Evolutionary conservation across 2,797 vertebrate genomes (phyloP), one percentile per base, ranked within the genome.

Genomic region (Selene dorsalis): DNA sequence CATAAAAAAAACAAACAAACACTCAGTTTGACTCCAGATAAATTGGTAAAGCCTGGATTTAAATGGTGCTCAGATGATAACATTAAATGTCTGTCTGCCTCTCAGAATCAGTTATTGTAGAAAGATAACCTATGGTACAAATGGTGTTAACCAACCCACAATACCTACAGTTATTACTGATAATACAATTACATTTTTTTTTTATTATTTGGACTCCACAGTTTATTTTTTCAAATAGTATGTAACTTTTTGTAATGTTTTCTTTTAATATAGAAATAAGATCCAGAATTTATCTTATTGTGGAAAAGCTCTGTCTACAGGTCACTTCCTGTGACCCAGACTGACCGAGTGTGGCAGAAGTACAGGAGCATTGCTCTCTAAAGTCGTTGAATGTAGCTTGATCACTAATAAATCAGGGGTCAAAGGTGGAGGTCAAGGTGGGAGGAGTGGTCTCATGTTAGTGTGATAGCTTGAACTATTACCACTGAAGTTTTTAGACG

Each of bases 1-100:
- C 68, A 55, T 45, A 17, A 8, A 71, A n/a, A 75, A 35, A 70
- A 55, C 39, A 20, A 7, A 71, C 14, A 75, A 68, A 60, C 14
- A 43, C 14, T 20, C 56, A 70, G 66, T n/a, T 60, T 64, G 47
- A 63, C 70, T 74, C 39, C 4, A 61, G 43, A 26, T 45, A 28
- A 53, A 26, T 13, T 13, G 24, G 32, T 35, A 9, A 9, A 17
- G 26, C 18, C 24, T 17, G 26, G 53, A 56, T 56, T 28, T 28
- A 56, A 28, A 28, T 1, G 6, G 53, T 28, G 53, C 28, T 58
- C 13, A 0, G 3, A 20, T 76, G n/a, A 52, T 58, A 24, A 39
- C 17, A 22, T 38, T 7, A 64, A 4, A 16, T 3, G 22, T 35
- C 32, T 35, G 32, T 35, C 32, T 35, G 32, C 32, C 32, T 35